phyloP scores from a whole-genome alignment of 1,140 invertebrate genomes.

The Augochlora pura region DNA sequence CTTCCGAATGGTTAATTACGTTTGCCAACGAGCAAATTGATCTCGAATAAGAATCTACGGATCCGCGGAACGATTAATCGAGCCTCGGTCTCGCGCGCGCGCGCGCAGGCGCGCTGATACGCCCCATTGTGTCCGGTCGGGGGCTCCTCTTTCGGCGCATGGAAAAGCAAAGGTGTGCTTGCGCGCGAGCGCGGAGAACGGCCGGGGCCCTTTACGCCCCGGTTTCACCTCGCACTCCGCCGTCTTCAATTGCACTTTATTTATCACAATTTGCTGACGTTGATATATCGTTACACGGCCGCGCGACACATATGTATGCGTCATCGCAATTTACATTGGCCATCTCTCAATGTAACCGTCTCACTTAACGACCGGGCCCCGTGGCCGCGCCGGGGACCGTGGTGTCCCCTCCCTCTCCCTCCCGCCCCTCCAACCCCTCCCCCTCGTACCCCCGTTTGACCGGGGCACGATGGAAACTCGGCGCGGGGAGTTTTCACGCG shows the following conservation, averaged over 20 bases:
- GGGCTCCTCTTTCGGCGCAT: too few species aligned
- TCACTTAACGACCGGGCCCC: constrained; percentile 73
- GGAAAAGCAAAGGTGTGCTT: constrained; percentile 25
- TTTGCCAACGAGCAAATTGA: not conserved
- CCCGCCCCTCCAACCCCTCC: too few species aligned
- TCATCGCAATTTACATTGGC: constrained; percentile 77
- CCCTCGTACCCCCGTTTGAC: too few species aligned
- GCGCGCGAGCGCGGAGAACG: too few species aligned
- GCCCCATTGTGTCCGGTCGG: not conserved
- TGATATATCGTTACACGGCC: constrained; percentile 75
- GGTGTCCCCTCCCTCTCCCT: too few species aligned
- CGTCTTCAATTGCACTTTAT: constrained; percentile 76
- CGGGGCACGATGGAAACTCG: constrained; percentile 40
- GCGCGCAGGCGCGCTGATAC: too few species aligned
- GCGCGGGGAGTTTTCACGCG: constrained; percentile 57
- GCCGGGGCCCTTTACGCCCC: not conserved
- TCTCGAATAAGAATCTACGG: not conserved
- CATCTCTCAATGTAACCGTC: constrained; percentile 77
- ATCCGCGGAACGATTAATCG: not conserved
- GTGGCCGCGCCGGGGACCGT: constrained; percentile 40
- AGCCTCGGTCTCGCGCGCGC: too few species aligned
- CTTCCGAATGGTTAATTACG: not conserved
- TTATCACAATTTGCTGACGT: constrained; percentile 78
- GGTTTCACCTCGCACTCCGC: constrained; percentile 7
- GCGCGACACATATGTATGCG: constrained; percentile 69